phyloP scores from a whole-genome alignment of 2,113 vertebrate species.

The Pristiophorus japonicus region DNA sequence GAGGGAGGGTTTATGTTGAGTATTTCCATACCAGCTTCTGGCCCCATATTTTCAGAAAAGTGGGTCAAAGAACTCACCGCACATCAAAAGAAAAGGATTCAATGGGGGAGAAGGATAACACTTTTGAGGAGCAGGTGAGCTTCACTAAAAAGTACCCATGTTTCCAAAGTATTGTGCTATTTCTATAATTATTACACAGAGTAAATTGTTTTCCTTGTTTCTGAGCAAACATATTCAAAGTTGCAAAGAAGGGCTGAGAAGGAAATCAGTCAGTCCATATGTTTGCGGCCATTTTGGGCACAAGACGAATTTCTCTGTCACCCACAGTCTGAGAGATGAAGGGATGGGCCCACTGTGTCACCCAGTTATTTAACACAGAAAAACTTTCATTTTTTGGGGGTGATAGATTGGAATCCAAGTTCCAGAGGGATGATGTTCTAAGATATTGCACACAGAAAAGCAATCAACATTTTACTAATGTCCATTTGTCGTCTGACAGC shows the following conservation, averaged over 20 bases:
- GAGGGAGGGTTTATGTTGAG: not conserved
- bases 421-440: not conserved
- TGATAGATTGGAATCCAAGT: not conserved
- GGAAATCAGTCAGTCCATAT: not conserved
- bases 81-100: not conserved
- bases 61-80: not conserved
- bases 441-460: not conserved
- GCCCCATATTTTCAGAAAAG: not conserved
- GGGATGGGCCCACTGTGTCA: not conserved
- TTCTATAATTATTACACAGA: not conserved
- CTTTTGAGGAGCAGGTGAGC: not conserved
- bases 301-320: not conserved
- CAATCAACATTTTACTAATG: not conserved
- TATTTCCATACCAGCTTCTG: not conserved
- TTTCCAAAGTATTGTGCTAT: not conserved
- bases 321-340: not conserved
- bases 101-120: no score
- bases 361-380: not conserved
- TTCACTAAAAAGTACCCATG: not conserved
- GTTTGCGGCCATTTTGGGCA: not conserved
- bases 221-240: not conserved
- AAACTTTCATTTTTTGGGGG: not conserved
- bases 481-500: no score
- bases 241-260: not conserved
- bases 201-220: no score